Conservation (phyloP, 1,140 invertebrate genomes). For the Steinernema khuongi region DNA sequence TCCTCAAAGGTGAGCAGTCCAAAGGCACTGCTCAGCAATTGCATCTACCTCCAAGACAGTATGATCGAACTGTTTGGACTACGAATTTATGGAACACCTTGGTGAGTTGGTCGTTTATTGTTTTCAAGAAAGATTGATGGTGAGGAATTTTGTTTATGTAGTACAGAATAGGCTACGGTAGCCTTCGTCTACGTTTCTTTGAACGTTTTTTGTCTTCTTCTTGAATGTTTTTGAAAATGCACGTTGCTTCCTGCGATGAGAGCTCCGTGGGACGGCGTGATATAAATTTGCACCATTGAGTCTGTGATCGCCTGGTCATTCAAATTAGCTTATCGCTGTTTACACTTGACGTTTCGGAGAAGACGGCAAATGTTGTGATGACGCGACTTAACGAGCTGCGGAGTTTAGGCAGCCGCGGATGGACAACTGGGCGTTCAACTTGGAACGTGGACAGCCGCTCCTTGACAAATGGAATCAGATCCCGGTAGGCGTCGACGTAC, state of each 20-base stretch:
- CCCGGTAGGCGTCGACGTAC: conserved; percentile 71
- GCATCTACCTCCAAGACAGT: conserved; percentile 73
- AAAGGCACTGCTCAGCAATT: conserved; percentile 68
- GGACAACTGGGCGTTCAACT: conserved; percentile 77
- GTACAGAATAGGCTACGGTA: no score
- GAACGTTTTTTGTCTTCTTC: no score
- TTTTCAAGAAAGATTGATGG: no score
- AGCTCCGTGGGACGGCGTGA: neutral
- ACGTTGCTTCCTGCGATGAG: neutral
- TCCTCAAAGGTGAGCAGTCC: conserved; percentile 32
- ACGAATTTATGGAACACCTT: conserved; percentile 78
- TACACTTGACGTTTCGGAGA: neutral
- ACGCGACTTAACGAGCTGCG: no score
- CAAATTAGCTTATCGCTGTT: neutral
- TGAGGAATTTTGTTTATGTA: no score
- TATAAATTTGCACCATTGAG: neutral
- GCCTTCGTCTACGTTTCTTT: no score
- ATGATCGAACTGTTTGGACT: conserved; percentile 69
- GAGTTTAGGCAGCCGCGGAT: conserved; percentile 72
- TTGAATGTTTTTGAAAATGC: no score
- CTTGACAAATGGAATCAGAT: conserved; percentile 75
- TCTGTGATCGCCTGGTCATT: neutral
- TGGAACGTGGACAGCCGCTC: conserved; percentile 67
- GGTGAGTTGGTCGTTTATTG: conserved; percentile 64
- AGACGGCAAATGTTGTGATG: neutral